These are phyloP conservation scores for Potorous gilbertii DNA, from an alignment of 2,797 vertebrate genomes.

Conservation along the genomic window DNA sequence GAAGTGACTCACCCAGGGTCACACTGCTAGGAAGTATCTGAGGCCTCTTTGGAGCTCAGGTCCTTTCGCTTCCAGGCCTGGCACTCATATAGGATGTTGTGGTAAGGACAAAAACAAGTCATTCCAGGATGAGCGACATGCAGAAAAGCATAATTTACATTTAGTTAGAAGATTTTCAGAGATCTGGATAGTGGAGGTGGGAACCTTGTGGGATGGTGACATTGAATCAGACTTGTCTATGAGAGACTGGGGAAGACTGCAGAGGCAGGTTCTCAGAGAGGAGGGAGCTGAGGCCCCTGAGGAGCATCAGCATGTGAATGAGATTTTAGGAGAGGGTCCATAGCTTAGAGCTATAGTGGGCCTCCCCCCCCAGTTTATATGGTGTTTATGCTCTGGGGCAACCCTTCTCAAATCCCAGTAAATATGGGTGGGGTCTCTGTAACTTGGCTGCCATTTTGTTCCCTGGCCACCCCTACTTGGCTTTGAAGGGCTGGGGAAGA, in stretches of 20 bases:
- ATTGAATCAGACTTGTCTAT: neutral
- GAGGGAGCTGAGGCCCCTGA: neutral
- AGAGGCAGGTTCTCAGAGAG: neutral
- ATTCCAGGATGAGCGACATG: neutral
- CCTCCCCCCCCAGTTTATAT: neutral
- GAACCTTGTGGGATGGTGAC: neutral
- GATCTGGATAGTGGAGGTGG: neutral
- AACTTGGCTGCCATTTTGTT: neutral
- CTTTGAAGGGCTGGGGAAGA: neutral
- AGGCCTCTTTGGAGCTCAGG: neutral
- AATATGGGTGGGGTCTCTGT: neutral
- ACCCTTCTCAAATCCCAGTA: neutral
- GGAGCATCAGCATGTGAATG: too few species aligned
- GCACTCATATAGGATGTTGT: neutral
- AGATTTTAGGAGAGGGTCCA: neutral
- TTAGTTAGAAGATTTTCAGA: neutral
- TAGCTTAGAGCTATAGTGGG: neutral
- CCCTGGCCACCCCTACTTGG: neutral
- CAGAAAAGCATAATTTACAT: neutral
- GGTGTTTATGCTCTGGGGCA: fast-evolving
- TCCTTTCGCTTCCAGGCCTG: neutral
- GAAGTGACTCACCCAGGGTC: neutral
- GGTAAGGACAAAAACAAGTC: too few species aligned
- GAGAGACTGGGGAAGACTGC: neutral
- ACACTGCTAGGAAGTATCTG: neutral